These are phyloP conservation scores for Gallinago paraguaiae DNA, from an alignment of 2,113 vertebrate species.

Conservation along the genomic window DNA sequence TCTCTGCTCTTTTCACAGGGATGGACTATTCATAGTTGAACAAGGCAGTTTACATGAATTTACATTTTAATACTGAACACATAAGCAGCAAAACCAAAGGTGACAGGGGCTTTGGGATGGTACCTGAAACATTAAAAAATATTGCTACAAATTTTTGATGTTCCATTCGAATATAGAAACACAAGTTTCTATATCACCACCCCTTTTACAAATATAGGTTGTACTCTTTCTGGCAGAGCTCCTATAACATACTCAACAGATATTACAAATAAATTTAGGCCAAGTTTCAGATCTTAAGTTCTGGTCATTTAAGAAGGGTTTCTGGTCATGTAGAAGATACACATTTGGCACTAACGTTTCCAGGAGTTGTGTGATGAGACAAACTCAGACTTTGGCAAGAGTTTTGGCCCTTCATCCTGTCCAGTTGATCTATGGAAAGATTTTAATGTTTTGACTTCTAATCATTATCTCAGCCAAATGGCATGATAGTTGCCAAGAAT, in stretches of 20 bases:
- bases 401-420: neutral
- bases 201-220: neutral
- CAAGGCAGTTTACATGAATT: neutral
- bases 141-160: neutral
- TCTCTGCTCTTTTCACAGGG: neutral
- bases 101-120: neutral
- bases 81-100: neutral
- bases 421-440: slow-evolving; percentile 2
- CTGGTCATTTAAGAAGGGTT: neutral
- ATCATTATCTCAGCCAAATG: slow-evolving; percentile 15
- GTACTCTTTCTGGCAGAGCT: neutral
- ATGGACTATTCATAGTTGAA: neutral
- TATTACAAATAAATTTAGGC: neutral
- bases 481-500: slow-evolving; percentile 18
- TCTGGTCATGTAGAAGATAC: neutral
- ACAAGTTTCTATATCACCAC: neutral
- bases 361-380: neutral
- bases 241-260: neutral
- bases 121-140: neutral
- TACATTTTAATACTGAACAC: neutral
- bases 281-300: neutral
- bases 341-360: neutral
- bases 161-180: neutral
- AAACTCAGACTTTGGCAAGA: neutral
- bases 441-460: slow-evolving; percentile 32